Evolutionary conservation across 2,888 invertebrate species (phyloP), one percentile per base, ranked within the genome.

Genomic region (Microctonus aethiopoides): DNA sequence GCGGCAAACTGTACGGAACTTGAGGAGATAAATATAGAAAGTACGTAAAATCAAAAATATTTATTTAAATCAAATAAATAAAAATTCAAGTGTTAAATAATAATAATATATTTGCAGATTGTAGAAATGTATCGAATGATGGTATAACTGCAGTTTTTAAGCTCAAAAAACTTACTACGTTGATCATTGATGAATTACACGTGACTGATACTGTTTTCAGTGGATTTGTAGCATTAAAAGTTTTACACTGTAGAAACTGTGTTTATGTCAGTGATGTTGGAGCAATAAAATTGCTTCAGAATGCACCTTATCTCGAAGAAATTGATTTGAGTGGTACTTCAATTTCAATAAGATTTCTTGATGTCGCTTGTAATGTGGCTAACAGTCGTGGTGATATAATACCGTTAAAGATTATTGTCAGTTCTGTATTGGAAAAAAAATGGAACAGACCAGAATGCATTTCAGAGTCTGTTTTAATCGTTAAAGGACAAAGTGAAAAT

Each of bases 181-280:
- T 68, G 7, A 41, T 39, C 11, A 32, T 68, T 1, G 39, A 54
- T 56, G 56, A 32, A 7, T 9, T 46, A 0, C 39, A 36, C 11
- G 46, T 68, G 9, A 22, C 24, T 39, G 56, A 41, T 29, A 7
- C 7, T 9, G 6, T 39, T 2, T 6, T 63, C 16, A 20, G 24
- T 20, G 16, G 20, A 29, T 39, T 68, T n/a, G n/a, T 13, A n/a
- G 54, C 10, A n/a, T 13, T 68, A 2, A 62, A 57, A 24, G 54
- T 13, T 29, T 29, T 68, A 29, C 39, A 68, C 9, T 63, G 68
- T 24, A 20, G 46, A 41, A 29, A 32, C 13, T 57, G 68, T 62
- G 62, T 62, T 20, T 6, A 4, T 26, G 41, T 68, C 10, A 4
- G n/a, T 20, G 56, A 68, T n/a, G 1, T 11, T 20, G 56, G 62